These are phyloP conservation scores for Meda fulgida DNA, from an alignment of 2,797 vertebrate genomes.

Conservation along the genomic window DNA sequence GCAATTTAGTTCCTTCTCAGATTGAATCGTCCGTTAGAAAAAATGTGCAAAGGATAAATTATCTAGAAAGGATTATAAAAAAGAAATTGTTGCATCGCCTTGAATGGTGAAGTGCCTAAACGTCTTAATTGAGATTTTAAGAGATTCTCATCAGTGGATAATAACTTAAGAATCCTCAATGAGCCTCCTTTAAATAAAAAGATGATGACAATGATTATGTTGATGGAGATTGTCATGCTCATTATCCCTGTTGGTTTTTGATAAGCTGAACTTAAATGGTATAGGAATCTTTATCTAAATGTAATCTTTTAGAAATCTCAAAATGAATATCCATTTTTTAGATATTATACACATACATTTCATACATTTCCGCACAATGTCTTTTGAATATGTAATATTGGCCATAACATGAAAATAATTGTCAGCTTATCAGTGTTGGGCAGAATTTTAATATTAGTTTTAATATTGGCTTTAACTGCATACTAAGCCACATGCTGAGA, in stretches of 20 bases:
- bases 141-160: slow-evolving; percentile 43
- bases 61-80: slow-evolving; percentile 41
- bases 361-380: not conserved
- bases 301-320: not conserved
- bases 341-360: not conserved
- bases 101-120: slow-evolving; percentile 20
- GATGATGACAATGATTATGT: slow-evolving; percentile 45
- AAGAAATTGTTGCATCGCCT: slow-evolving; percentile 24
- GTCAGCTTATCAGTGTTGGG: not conserved
- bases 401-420: not conserved
- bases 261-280: not conserved
- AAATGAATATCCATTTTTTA: not conserved
- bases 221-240: slow-evolving; percentile 32
- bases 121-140: slow-evolving; percentile 52
- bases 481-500: not conserved
- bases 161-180: slow-evolving; percentile 31
- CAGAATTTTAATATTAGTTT: slow-evolving; percentile 2
- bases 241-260: slow-evolving; percentile 14
- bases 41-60: slow-evolving; percentile 36
- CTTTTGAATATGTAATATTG: not conserved
- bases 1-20: slow-evolving; percentile 35
- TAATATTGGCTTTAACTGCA: not conserved
- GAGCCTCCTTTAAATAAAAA: slow-evolving; percentile 29
- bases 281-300: not conserved
- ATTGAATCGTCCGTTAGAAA: slow-evolving; percentile 29